Conservation (phyloP, 2,888 invertebrate genomes). For the Eilema sororculum region DNA sequence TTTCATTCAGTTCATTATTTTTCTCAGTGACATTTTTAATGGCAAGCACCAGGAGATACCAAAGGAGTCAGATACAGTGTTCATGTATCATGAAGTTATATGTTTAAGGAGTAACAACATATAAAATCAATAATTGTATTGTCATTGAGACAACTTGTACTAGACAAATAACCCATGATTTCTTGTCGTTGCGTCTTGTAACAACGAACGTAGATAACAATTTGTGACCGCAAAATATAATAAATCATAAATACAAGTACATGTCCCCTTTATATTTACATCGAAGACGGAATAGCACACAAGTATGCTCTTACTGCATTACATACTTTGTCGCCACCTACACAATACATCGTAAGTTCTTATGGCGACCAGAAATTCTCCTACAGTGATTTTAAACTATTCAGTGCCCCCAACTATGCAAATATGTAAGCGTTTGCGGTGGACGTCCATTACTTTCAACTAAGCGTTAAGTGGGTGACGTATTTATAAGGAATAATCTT, state of each 20-base stretch:
- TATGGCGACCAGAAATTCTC: constrained; percentile 62
- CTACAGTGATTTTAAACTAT: constrained; percentile 75
- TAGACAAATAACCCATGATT: background rate
- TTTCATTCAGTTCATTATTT: too few species aligned
- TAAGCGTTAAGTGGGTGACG: constrained; percentile 16
- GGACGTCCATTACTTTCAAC: constrained; percentile 36
- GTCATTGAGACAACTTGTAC: background rate
- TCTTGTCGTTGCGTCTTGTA: background rate
- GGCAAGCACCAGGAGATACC: background rate
- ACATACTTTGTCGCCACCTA: constrained; percentile 62
- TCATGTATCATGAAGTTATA: background rate
- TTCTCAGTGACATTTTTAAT: too few species aligned
- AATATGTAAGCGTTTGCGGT: constrained; percentile 61
- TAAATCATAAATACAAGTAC: constrained; percentile 19
- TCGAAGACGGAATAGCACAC: constrained; percentile 16
- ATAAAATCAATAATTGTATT: background rate
- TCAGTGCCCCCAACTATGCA: constrained; percentile 65
- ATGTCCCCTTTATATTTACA: constrained; percentile 16
- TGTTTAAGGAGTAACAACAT: background rate
- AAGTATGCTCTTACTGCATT: constrained; percentile 33
- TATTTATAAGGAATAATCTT: background rate
- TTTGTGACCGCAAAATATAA: constrained; percentile 10
- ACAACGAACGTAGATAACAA: constrained; percentile 15
- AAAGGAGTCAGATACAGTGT: background rate
- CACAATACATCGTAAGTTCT: constrained; percentile 79